Evolutionary conservation across 2,797 vertebrate genomes (phyloP), one percentile per base, ranked within the genome.

Genomic region (Cossypha caffra): DNA sequence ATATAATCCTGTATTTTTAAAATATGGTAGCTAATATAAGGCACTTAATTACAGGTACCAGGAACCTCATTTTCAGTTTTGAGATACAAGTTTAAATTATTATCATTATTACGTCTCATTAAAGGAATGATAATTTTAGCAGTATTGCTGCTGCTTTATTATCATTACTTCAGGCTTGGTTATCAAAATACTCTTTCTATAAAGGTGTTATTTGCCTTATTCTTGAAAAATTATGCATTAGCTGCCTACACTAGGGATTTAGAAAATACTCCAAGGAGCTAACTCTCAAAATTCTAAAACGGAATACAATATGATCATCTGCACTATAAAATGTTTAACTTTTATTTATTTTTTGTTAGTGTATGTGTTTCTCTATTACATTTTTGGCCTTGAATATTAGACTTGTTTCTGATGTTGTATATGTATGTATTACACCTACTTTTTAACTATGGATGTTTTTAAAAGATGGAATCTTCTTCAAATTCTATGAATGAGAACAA

Each of bases 401-500:
- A 45, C 19, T 62, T 37, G 17, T 78, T 94, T 92, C 62, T 85
- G 50, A 93, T 93, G 54, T 48, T 76, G 25, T 69, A 52, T 55
- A 54, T 35, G 11, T 62, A 45, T 73, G 20, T 52, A 52, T 84
- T 88, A 68, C 42, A 90, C 14, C 74, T 94, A 42, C 21, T 71
- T 78, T 91, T 91, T 95, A 95, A 96, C 59, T 88, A n/a, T 90
- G 82, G 23, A 26, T 88, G 62, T 96, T 95, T 97, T 95, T 93
- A 85, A 90, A 96, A 99, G 99, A 98, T 98, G 98, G 99, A 99
- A 97, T 98, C 99, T 57, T 98, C 98, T 92, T 98, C 98, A 88
- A 99, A 98, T 95, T 97, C 98, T 88, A 96, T 98, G 96, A 99
- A 98, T 68, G 99, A 99, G 97, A 99, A 98, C 97, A 98, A 99